These are phyloP conservation scores for Drosophila affinis DNA, from an alignment of 2,888 invertebrate species.

Conservation along the genomic window DNA sequence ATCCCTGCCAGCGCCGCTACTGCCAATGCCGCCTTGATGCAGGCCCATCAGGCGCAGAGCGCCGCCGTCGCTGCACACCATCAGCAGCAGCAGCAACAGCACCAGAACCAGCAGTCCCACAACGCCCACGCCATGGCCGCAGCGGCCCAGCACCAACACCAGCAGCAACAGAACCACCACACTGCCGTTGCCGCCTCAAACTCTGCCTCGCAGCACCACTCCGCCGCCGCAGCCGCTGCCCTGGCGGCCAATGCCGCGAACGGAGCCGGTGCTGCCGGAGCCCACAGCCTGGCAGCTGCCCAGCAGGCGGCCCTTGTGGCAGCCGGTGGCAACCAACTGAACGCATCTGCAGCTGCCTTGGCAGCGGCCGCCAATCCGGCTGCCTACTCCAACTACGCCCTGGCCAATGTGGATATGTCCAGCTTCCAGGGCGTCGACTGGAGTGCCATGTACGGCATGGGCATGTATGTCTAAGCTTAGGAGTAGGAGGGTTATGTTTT, in stretches of 20 bases:
- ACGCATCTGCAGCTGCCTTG: slow-evolving; percentile 86
- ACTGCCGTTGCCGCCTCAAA: slow-evolving; percentile 65
- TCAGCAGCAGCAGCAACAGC: slow-evolving; percentile 56
- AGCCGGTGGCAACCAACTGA: slow-evolving; percentile 81
- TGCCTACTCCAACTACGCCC: slow-evolving; percentile 90
- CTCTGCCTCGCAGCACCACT: slow-evolving; percentile 84
- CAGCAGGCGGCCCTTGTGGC: slow-evolving; percentile 82
- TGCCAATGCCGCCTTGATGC: slow-evolving; percentile 85
- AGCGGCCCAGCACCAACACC: slow-evolving; percentile 76
- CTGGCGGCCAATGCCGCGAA: slow-evolving; percentile 75
- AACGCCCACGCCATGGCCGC: slow-evolving; percentile 70
- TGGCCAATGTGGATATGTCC: slow-evolving; percentile 95
- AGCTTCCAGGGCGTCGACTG: slow-evolving; percentile 96
- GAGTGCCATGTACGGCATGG: slow-evolving; percentile 96
- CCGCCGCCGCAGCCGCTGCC: slow-evolving; percentile 73
- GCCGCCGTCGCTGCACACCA: slow-evolving; percentile 81
- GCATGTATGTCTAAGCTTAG: slow-evolving; percentile 90
- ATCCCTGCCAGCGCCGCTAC: slow-evolving; percentile 85
- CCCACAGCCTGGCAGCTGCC: slow-evolving; percentile 84
- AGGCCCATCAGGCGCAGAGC: slow-evolving; percentile 79
- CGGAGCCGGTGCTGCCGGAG: slow-evolving; percentile 62
- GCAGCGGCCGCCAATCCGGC: slow-evolving; percentile 87
- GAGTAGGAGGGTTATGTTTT: slow-evolving; percentile 23
- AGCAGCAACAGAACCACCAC: slow-evolving; percentile 63
- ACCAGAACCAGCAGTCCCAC: slow-evolving; percentile 63